A percentile compares a stretch with the other conserved stretches of the same genome.
Conservation (phyloP, 2,113 vertebrate genomes). For the Odocoileus hemionus region DNA sequence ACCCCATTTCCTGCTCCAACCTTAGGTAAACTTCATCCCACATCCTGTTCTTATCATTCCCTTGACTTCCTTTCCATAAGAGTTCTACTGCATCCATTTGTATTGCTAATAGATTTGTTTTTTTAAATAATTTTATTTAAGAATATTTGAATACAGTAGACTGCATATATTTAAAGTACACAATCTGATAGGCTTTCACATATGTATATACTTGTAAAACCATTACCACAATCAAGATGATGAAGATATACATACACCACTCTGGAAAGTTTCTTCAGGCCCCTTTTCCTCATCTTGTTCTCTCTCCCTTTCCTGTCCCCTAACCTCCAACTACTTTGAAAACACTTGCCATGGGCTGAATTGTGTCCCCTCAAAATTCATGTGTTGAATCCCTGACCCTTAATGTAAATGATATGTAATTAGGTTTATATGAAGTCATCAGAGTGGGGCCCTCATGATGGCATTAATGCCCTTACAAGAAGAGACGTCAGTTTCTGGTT, state of each 20-base stretch:
- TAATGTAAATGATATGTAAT: background rate
- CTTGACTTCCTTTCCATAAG: background rate
- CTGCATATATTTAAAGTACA: background rate
- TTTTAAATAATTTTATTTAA: background rate
- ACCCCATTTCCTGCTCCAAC: background rate
- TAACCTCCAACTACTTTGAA: background rate
- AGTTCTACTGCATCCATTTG: background rate
- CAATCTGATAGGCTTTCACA: background rate
- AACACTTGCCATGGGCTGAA: background rate
- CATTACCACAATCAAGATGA: background rate
- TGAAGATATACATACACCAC: background rate
- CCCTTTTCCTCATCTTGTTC: background rate
- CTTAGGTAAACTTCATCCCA: background rate
- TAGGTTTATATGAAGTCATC: background rate
- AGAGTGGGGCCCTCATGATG: background rate
- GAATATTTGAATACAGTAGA: background rate
- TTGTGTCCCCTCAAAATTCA: background rate
- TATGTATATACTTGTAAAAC: background rate
- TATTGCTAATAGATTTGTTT: background rate
- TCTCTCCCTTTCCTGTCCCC: background rate
- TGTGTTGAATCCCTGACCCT: background rate
- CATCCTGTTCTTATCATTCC: background rate
- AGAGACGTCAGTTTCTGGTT: background rate
- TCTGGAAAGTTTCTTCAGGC: background rate
- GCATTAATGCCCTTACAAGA: background rate